Percentiles rank a stretch among this genome's conserved stretches.
Conservation (phyloP, 2,888 invertebrate genomes). For the Cheiracanthium punctorium region DNA sequence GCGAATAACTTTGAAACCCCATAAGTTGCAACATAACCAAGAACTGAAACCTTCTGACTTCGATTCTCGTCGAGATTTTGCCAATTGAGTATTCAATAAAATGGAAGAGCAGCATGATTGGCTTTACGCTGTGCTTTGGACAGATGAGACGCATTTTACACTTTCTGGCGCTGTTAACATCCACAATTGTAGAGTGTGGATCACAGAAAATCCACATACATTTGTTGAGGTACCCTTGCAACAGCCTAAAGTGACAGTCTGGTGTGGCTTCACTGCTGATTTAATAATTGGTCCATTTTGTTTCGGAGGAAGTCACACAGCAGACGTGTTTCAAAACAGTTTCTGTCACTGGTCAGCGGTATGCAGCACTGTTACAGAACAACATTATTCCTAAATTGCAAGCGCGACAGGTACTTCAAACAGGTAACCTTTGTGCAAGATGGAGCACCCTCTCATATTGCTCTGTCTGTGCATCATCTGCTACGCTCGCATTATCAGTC, state of each 20-base stretch:
- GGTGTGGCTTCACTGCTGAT: conserved; percentile 28
- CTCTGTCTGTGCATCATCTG: neutral
- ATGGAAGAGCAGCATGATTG: conserved; percentile 21
- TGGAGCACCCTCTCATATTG: conserved; percentile 10
- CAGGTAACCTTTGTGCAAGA: conserved; percentile 19
- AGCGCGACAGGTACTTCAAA: neutral
- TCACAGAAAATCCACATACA: conserved; percentile 34
- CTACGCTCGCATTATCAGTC: conserved; percentile 2
- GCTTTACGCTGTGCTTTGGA: conserved; percentile 42
- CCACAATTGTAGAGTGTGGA: conserved; percentile 32
- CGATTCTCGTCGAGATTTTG: conserved; percentile 17
- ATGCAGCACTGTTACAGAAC: conserved; percentile 18
- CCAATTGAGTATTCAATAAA: conserved; percentile 20
- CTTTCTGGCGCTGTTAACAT: conserved; percentile 26
- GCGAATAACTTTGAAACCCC: conserved; percentile 1
- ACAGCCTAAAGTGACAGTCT: conserved; percentile 16
- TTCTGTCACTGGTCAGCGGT: neutral
- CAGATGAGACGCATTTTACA: conserved; percentile 25
- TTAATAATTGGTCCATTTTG: conserved; percentile 28
- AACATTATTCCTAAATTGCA: too few relatives aligned
- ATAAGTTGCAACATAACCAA: conserved; percentile 25
- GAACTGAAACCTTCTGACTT: conserved; percentile 8
- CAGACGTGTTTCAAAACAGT: conserved; percentile 5
- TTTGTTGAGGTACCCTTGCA: conserved; percentile 28
- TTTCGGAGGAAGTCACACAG: conserved; percentile 23